These are phyloP conservation scores for Parapristionchus giblindavisi DNA, from an alignment of 2,888 invertebrate genomes.

Conservation along the genomic window DNA sequence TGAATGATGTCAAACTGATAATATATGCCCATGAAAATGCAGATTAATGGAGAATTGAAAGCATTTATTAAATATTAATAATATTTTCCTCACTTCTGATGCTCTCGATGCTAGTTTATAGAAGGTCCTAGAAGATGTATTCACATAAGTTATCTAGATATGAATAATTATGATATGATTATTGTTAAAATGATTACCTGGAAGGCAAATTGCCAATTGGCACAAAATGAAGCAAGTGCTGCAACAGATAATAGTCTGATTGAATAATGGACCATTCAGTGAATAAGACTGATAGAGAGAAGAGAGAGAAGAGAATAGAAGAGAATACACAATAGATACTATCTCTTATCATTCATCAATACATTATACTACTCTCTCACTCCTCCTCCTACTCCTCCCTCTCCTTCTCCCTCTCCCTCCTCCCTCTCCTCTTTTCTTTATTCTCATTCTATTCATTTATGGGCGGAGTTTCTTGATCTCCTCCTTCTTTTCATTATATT, in stretches of 20 bases:
- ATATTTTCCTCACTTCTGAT: background rate
- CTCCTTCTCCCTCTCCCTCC: conserved; percentile 5
- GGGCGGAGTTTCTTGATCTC: conserved; percentile 5
- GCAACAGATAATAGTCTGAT: conserved; percentile 57
- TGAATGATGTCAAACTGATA: too few relatives aligned
- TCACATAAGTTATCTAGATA: conserved; percentile 68
- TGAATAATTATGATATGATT: background rate
- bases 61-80: too few relatives aligned
- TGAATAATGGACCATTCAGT: conserved; percentile 35
- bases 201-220: conserved; percentile 69
- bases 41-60: too few relatives aligned
- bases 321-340: background rate
- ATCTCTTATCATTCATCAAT: too few relatives aligned
- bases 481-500: background rate
- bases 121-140: conserved; percentile 65
- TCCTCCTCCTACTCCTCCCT: conserved; percentile 1
- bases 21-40: too few relatives aligned
- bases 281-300: conserved; percentile 20
- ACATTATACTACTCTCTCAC: background rate
- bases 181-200: conserved; percentile 49
- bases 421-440: background rate
- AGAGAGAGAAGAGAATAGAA: background rate
- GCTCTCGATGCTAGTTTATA: conserved; percentile 49
- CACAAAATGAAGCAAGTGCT: conserved; percentile 62
- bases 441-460: background rate